Conservation (phyloP, 2,797 vertebrate species). For the Rhynchotus rufescens region DNA sequence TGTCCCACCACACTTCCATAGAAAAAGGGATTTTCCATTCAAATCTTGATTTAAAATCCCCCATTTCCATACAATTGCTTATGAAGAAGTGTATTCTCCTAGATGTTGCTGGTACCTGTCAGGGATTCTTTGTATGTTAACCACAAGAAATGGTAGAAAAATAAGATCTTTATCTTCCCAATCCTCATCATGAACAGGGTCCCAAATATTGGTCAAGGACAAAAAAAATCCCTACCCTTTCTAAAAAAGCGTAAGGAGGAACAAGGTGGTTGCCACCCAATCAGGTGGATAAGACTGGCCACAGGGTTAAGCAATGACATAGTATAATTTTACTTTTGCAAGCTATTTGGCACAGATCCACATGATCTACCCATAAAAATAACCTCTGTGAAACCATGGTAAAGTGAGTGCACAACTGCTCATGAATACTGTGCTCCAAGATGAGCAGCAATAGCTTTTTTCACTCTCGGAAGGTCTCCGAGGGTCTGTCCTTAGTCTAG, state of each 20-base stretch:
- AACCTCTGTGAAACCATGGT: neutral
- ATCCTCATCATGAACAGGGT: neutral
- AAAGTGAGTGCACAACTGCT: neutral
- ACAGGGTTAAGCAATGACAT: neutral
- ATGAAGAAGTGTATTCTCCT: fast-evolving
- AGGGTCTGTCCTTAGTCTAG: neutral
- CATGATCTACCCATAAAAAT: fast-evolving
- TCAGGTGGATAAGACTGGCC: neutral
- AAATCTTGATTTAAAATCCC: neutral
- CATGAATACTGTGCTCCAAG: neutral
- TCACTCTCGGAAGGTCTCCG: neutral
- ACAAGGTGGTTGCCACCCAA: neutral
- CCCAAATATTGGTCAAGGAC: neutral
- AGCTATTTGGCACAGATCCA: neutral
- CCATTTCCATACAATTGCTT: neutral
- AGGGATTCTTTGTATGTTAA: neutral
- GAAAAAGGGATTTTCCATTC: neutral
- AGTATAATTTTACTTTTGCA: neutral
- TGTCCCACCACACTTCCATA: neutral
- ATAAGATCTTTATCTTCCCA: neutral
- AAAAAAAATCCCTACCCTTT: neutral
- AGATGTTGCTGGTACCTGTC: neutral
- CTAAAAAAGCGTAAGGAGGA: neutral
- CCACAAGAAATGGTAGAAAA: neutral
- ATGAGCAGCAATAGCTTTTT: neutral